Conservation (phyloP, 2,888 invertebrate species). For the Minunthozetes semirufus region DNA sequence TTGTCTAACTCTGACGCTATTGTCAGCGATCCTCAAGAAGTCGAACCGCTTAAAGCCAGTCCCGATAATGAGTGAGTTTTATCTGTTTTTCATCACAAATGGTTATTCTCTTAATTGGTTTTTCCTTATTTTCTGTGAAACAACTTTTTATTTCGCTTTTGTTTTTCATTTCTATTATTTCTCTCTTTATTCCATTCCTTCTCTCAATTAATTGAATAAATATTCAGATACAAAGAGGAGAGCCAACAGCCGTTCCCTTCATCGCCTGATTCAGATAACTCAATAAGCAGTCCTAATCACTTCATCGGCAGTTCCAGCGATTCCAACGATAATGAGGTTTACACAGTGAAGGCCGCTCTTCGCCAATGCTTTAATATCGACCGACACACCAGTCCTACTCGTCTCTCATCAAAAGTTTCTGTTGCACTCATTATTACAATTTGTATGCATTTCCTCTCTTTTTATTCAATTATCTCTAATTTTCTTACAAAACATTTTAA, state of each 20-base stretch:
- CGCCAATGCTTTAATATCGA: slow-evolving; percentile 38
- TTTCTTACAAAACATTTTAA: not conserved
- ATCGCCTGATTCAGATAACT: slow-evolving; percentile 11
- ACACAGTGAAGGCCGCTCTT: slow-evolving; percentile 33
- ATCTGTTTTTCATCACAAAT: not conserved
- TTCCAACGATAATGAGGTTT: slow-evolving; percentile 35
- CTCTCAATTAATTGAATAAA: not conserved
- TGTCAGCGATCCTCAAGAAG: slow-evolving; percentile 10
- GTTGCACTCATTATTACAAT: slow-evolving; percentile 36
- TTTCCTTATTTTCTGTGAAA: not conserved
- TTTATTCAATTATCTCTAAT: not conserved
- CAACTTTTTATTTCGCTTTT: not conserved
- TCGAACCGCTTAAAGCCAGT: slow-evolving; percentile 28
- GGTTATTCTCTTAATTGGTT: not conserved
- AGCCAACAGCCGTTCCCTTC: not conserved
- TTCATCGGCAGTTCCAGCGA: slow-evolving; percentile 29
- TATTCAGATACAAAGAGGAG: slow-evolving; percentile 21
- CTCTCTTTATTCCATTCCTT: not conserved
- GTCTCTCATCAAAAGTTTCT: slow-evolving; percentile 37
- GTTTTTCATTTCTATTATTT: not conserved
- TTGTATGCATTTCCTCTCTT: slow-evolving; percentile 36
- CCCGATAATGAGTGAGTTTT: not conserved
- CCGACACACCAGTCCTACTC: slow-evolving; percentile 36
- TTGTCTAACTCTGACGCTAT: slow-evolving; percentile 25
- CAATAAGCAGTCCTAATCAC: not conserved